Evolutionary conservation across 2,113 vertebrate species (phyloP).

Genomic region (Patagioenas fasciata): DNA sequence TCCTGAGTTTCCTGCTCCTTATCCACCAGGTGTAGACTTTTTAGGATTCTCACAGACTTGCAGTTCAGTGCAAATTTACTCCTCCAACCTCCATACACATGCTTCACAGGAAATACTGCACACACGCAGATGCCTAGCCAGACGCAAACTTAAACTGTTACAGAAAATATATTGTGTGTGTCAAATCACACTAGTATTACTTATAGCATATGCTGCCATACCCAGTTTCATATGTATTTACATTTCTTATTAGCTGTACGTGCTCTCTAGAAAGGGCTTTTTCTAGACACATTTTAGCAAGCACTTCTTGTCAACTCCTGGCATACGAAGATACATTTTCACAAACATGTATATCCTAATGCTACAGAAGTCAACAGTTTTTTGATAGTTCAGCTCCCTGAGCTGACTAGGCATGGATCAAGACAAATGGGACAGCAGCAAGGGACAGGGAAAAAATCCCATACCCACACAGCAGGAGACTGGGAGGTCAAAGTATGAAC

Average conservation of each 20-base stretch:
- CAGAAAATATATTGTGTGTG: background rate
- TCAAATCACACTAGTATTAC: background rate
- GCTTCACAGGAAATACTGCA: background rate
- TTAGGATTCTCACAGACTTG: background rate
- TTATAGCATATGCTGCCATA: background rate
- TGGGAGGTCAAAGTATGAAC: background rate
- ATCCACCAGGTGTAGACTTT: background rate
- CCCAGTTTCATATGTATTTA: background rate
- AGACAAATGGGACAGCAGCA: background rate
- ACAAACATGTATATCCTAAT: background rate
- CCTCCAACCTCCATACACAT: background rate
- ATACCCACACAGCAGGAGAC: background rate
- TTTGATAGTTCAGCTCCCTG: background rate
- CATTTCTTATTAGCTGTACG: background rate
- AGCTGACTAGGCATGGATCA: background rate
- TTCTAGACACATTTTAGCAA: background rate
- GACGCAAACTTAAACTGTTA: background rate
- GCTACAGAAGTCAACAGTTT: background rate
- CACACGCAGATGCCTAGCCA: background rate
- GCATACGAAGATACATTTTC: background rate
- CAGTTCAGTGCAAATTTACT: background rate
- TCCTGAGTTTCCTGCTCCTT: background rate
- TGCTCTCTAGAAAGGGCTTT: conserved; percentile 10
- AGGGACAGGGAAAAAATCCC: background rate
- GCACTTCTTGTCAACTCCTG: background rate